These are phyloP conservation scores for Anthoscopus minutus DNA, from an alignment of 2,113 vertebrate species.

Conservation along the genomic window DNA sequence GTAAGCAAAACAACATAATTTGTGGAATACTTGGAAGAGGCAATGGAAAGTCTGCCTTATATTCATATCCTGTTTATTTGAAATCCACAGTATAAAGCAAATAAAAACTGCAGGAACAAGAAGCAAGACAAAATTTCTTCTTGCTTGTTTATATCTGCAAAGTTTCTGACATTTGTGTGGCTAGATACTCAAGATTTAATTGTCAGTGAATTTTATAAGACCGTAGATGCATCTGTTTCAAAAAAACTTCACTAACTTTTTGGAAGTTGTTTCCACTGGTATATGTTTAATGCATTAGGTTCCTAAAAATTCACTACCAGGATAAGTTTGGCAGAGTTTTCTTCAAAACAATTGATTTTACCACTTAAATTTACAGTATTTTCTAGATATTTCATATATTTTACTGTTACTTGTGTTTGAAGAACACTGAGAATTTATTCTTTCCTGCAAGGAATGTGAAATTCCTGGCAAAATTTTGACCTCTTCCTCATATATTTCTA, in stretches of 20 bases:
- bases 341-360: neutral
- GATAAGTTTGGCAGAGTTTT: neutral
- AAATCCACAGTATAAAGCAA: neutral
- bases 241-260: neutral
- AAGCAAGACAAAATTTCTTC: neutral
- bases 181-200: neutral
- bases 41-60: neutral
- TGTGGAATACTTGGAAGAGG: neutral
- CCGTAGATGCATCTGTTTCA: neutral
- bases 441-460: neutral
- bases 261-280: neutral
- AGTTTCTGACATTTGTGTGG: neutral
- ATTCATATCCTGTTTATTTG: neutral
- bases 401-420: neutral
- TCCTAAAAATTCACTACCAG: neutral
- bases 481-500: neutral
- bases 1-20: neutral
- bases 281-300: neutral
- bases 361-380: neutral
- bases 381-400: neutral
- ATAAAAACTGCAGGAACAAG: neutral
- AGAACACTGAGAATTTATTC: neutral
- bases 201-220: neutral
- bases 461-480: neutral
- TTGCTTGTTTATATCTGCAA: neutral